Evolutionary conservation across 2,113 vertebrate genomes (phyloP).

Genomic region (Phyllostomus discolor): DNA sequence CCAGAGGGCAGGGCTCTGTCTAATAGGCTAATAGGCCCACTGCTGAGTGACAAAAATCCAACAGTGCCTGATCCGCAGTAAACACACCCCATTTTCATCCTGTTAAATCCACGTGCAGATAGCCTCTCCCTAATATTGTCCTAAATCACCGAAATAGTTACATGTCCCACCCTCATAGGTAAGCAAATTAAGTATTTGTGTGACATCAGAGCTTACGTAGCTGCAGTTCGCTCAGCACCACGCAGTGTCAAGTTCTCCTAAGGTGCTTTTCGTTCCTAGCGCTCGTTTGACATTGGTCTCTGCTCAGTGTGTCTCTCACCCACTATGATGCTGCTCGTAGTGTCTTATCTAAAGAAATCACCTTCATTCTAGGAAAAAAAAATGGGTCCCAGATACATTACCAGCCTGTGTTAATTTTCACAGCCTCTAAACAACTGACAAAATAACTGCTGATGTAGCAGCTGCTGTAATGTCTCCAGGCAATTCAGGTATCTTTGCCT

Average conservation of each 20-base stretch:
- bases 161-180: not conserved
- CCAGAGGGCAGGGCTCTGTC: not conserved
- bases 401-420: constrained; percentile 30
- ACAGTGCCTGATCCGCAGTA: not conserved
- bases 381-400: constrained; percentile 16
- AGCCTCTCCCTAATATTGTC: not conserved
- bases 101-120: not conserved
- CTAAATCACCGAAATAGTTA: not conserved
- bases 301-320: not conserved
- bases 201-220: not conserved
- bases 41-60: not conserved
- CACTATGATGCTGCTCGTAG: not conserved
- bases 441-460: constrained; percentile 45
- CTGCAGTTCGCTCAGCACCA: not conserved
- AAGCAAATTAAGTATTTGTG: not conserved
- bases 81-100: not conserved
- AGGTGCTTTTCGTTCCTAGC: not conserved
- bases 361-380: not conserved
- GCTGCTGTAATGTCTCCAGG: not conserved
- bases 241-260: not conserved
- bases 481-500: constrained; percentile 11
- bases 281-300: not conserved
- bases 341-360: constrained; percentile 38
- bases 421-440: constrained; percentile 29
- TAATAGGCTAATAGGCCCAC: not conserved